Base-by-base conservation (phyloP, 2,888 invertebrate genomes). In the Steromphala cineraria region DNA sequence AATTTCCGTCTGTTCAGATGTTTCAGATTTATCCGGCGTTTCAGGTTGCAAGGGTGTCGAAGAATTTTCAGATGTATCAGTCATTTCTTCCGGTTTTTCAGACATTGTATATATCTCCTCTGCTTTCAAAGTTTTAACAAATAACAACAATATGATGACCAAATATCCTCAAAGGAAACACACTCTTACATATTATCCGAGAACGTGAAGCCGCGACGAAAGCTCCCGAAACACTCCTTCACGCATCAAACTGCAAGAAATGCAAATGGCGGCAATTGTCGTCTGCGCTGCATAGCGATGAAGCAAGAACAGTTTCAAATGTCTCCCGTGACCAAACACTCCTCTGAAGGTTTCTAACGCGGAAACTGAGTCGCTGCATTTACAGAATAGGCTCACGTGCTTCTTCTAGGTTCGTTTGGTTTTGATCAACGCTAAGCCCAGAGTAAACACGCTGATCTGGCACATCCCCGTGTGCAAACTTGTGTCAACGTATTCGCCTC, bases 301-400 rank as follows among this genome's bases (percentile, higher is more conserved):
- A 19, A 36, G 17, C 28, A 36, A n/a, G 71, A n/a, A 71, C 71
- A 71, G 71, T 71, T 71, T 71, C 71, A 71, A 36, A 36, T 71
- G 71, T 19, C 36, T 40, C 36, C 19, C 31, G n/a, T 19, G 40
- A 17, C 19, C 19, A 5, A 71, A 71, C 71, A 71, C 71, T 71
- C 71, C 71, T 19, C 10, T 28, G 10, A 17, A 71, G 31, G 71
- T 71, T 36, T 71, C 71, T 71, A 71, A 40, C 31, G 17, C 19
- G 31, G 7, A 36, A 17, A 24, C 31, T 21, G 10, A 76, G 76
- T 55, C 53, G 55, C 31, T 28, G 40, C 76, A 76, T 76, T 76
- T 53, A 55, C 55, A 28, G 31, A 53, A 76, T 76, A 55, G 19
- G 55, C 55, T 76, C 76, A 76, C 76, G 76, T 76, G 76, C 53